Conservation (phyloP, 2,888 invertebrate genomes). For the Abscondita cerata region DNA sequence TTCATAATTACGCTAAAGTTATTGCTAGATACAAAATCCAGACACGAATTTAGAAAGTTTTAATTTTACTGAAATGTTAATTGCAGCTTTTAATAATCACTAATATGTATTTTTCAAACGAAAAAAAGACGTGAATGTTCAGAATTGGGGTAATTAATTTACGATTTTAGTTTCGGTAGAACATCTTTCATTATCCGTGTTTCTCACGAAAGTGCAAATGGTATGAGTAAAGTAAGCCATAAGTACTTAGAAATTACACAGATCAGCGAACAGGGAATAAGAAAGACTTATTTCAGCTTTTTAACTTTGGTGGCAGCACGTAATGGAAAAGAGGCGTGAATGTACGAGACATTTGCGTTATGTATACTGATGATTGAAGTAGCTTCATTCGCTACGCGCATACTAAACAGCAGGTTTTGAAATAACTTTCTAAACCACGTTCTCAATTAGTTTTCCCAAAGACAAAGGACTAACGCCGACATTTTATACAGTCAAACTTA, state of each 20-base stretch:
- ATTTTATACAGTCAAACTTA: too few species aligned
- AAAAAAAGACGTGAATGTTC: too few species aligned
- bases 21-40: too few species aligned
- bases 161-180: too few species aligned
- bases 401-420: conserved; percentile 43
- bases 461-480: background rate
- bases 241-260: conserved; percentile 54
- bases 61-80: too few species aligned
- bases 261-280: conserved; percentile 49
- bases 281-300: conserved; percentile 54
- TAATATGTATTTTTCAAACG: too few species aligned
- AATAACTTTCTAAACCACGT: conserved; percentile 44
- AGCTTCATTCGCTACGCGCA: conserved; percentile 45
- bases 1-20: too few species aligned
- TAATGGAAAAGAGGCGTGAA: conserved; percentile 54
- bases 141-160: too few species aligned
- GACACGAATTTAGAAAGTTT: too few species aligned
- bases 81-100: too few species aligned
- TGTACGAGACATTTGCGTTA: conserved; percentile 54
- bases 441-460: conserved; percentile 39
- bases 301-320: conserved; percentile 49
- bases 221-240: conserved; percentile 41
- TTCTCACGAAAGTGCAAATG: conserved; percentile 14
- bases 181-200: background rate
- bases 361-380: conserved; percentile 54